Conservation (phyloP, 2,113 vertebrate genomes). For the Semicossyphus pulcher region DNA sequence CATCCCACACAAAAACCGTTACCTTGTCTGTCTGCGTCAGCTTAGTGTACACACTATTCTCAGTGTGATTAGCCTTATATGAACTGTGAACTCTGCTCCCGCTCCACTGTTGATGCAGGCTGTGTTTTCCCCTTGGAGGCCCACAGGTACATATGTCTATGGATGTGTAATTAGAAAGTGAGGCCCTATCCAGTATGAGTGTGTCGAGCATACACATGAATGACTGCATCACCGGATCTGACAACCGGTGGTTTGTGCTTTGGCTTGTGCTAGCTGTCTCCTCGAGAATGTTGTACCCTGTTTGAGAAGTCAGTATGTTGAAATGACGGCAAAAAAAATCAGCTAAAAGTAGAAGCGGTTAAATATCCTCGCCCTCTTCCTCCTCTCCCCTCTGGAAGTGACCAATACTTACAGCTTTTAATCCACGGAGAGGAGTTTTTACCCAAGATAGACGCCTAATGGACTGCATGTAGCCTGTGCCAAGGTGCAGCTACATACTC, state of each 20-base stretch:
- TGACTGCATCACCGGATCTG: constrained; percentile 9
- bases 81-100: constrained; percentile 3
- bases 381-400: constrained; percentile 3
- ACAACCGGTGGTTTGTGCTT: constrained; percentile 24
- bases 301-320: constrained; percentile 5
- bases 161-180: constrained; percentile 8
- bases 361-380: neutral
- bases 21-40: constrained; percentile 37
- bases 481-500: constrained; percentile 56
- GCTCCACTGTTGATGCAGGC: neutral
- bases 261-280: constrained; percentile 15
- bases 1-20: constrained; percentile 41
- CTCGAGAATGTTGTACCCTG: neutral
- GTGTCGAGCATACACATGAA: constrained; percentile 6
- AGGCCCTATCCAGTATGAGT: constrained; percentile 2
- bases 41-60: neutral
- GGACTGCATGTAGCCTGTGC: constrained; percentile 50
- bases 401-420: constrained; percentile 23
- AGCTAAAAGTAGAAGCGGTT: neutral
- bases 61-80: constrained; percentile 17
- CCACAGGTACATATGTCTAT: neutral
- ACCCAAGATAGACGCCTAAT: constrained; percentile 60
- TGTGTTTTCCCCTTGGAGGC: neutral
- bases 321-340: neutral
- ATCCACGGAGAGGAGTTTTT: constrained; percentile 14